Evolutionary conservation across 2,797 vertebrate species (phyloP).

Genomic region (Aphelocoma californica): DNA sequence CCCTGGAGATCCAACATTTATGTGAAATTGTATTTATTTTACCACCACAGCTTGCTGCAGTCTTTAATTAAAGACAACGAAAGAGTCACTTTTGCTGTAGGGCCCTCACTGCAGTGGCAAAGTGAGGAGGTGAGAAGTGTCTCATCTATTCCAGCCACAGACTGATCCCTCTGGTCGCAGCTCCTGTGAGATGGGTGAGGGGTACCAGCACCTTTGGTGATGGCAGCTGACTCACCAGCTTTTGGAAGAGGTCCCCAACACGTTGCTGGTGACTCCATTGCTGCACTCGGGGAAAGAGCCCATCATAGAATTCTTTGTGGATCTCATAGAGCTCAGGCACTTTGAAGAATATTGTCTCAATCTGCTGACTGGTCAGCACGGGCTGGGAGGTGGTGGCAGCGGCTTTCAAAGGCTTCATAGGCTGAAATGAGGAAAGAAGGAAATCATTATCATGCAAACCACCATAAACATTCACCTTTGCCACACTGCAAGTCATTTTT

Average conservation of each 20-base stretch:
- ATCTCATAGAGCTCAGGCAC: constrained; percentile 98
- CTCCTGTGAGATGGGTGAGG: not conserved
- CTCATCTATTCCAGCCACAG: not conserved
- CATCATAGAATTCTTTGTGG: constrained; percentile 97
- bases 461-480: not conserved
- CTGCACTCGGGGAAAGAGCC: constrained; percentile 90
- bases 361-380: constrained; percentile 90
- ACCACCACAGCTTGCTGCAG: not conserved
- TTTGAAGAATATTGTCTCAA: constrained; percentile 99
- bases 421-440: constrained; percentile 73
- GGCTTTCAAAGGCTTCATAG: constrained; percentile 96
- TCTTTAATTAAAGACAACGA: not conserved
- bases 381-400: constrained; percentile 97
- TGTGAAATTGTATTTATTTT: not conserved
- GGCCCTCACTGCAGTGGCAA: not conserved
- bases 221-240: constrained; percentile 82
- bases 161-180: not conserved
- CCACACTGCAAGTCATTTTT: not conserved
- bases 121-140: not conserved
- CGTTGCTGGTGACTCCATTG: constrained; percentile 96
- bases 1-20: not conserved
- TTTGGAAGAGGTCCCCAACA: constrained; percentile 98
- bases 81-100: not conserved
- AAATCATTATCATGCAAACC: not conserved
- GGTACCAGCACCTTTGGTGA: not conserved